Evolutionary conservation across 2,888 invertebrate genomes (phyloP), one percentile per base, ranked within the genome.

Genomic region (Gisinianus flammeolus): DNA sequence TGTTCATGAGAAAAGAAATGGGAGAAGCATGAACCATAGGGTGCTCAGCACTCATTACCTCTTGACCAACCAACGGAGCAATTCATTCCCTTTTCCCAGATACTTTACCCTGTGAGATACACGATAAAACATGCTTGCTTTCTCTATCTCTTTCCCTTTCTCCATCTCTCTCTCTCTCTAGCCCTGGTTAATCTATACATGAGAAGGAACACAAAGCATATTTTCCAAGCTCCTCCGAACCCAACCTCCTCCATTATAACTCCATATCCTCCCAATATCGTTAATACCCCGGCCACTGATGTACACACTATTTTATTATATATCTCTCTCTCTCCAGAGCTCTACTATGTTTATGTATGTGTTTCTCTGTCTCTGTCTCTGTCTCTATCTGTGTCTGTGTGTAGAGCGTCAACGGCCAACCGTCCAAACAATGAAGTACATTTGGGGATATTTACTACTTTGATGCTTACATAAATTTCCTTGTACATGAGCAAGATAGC

Each of bases 41-140:
- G 69, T 69, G 69, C 69, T 69, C 69, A 71, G 56, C 56, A 56
- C 56, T 71, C 71, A 71, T 71, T 71, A 71, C 71, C 71, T 71
- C 66, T 71, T 71, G 71, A 71, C 71, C 71, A 71, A 54, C 71
- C 71, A 71, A 52, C 56, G 52, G 30, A 54, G 56, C 26, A 71
- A 54, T 71, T 71, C 54, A 54, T 71, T 30, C 71, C 30, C 52
- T 35, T 35, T 67, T 67, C 67, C 31, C 31, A 67, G 67, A 67
- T 67, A 31, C 67, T 67, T 67, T 67, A 30, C 44, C 67, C 33
- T 33, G 31, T 33, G 22, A 67, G 33, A 67, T 30, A 31, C n/a
- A 67, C 67, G 31, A 67, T 67, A 67, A 67, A 67, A 67, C 67
- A 67, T 67, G 22, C 33, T 33, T 31, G 22, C 67, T 12, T 8